These are phyloP conservation scores for Cyanoderma ruficeps DNA, from an alignment of 2,113 vertebrate species.

Conservation along the genomic window DNA sequence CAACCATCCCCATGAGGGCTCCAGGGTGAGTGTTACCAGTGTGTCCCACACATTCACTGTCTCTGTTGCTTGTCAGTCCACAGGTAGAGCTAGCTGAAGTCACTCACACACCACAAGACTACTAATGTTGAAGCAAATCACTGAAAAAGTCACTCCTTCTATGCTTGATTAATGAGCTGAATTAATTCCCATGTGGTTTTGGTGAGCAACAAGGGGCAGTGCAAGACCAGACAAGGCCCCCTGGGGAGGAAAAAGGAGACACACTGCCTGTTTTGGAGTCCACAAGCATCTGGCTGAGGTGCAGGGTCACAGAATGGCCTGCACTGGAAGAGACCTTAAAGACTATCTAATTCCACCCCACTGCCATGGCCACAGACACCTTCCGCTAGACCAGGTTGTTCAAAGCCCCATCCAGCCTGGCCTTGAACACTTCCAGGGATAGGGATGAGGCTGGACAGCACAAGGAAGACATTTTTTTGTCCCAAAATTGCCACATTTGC, in stretches of 20 bases:
- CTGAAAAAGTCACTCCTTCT: not conserved
- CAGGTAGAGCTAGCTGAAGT: not conserved
- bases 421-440: not conserved
- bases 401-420: not conserved
- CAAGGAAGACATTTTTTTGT: not conserved
- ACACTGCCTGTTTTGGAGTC: not conserved
- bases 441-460: not conserved
- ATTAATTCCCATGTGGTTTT: not conserved
- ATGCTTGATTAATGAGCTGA: not conserved
- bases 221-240: not conserved
- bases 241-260: not conserved
- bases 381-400: not conserved
- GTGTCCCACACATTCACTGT: not conserved
- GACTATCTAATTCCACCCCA: not conserved
- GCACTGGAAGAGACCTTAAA: not conserved
- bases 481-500: not conserved
- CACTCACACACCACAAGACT: not conserved
- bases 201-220: not conserved
- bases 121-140: not conserved
- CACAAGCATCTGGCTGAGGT: not conserved
- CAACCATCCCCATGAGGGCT: rapidly evolving
- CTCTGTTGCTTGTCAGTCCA: not conserved
- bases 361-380: not conserved
- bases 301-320: not conserved
- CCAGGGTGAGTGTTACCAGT: not conserved